These are phyloP conservation scores for Furcifer pardalis DNA, from an alignment of 2,797 vertebrate genomes.

Conservation along the genomic window DNA sequence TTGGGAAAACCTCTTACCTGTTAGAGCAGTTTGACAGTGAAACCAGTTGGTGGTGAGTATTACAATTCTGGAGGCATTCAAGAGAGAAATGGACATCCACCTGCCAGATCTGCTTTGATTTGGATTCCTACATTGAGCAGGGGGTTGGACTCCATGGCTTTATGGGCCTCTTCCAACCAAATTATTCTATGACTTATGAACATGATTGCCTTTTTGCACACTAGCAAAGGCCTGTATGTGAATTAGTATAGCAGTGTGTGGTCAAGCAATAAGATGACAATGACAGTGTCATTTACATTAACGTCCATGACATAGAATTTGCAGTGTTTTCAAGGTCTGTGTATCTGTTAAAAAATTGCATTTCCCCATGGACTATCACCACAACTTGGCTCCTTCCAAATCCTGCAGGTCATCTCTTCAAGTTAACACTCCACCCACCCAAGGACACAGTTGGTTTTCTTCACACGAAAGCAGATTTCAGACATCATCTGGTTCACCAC, in stretches of 20 bases:
- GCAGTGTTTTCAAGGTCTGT: not conserved
- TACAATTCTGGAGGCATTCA: too few relatives aligned
- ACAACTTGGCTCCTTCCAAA: conserved; percentile 11
- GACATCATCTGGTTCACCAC: conserved; percentile 65
- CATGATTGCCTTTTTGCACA: not conserved
- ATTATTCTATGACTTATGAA: too few relatives aligned
- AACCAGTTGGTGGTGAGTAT: too few relatives aligned
- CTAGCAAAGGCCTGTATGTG: conserved; percentile 1
- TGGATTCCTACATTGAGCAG: too few relatives aligned
- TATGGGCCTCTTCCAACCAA: too few relatives aligned
- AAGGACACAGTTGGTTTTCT: too few relatives aligned
- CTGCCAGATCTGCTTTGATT: too few relatives aligned
- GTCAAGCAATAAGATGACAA: not conserved
- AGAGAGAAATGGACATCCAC: too few relatives aligned
- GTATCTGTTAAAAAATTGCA: not conserved
- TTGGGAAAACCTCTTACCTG: too few relatives aligned
- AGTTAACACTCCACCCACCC: conserved; percentile 19
- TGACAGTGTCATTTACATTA: not conserved
- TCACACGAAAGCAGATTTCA: conserved; percentile 62
- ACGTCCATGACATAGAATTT: not conserved
- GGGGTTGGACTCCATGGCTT: too few relatives aligned
- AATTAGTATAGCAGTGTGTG: not conserved
- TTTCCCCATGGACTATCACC: not conserved
- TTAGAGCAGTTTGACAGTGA: too few relatives aligned
- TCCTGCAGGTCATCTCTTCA: not conserved